Evolutionary conservation across 2,888 invertebrate genomes (phyloP).

Genomic region (Megamerina dolium): DNA sequence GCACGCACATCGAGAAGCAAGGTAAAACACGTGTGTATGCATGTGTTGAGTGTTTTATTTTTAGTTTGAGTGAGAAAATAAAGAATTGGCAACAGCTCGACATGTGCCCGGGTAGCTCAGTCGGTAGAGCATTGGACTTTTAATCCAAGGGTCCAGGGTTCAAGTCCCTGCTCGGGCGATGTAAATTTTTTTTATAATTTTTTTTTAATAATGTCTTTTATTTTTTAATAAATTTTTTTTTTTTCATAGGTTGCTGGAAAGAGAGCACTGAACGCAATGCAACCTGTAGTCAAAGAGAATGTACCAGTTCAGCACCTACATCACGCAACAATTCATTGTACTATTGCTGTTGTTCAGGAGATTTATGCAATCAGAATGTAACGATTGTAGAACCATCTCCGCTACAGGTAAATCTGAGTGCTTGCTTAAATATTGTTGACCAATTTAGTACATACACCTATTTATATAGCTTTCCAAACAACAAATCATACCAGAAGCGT

Average conservation of each 20-base stretch:
- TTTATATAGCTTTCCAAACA: conserved; percentile 27
- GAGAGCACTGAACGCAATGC: conserved; percentile 51
- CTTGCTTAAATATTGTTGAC: no score
- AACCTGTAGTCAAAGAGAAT: conserved; percentile 53
- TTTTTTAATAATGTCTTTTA: not conserved
- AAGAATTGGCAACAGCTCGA: not conserved
- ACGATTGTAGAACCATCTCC: conserved; percentile 40
- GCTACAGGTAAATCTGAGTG: conserved; percentile 32
- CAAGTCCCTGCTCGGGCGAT: conserved; percentile 27
- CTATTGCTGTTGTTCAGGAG: conserved; percentile 76
- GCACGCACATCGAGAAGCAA: conserved; percentile 35
- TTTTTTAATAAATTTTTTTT: not conserved
- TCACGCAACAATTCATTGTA: conserved; percentile 51
- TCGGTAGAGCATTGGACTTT: conserved; percentile 51
- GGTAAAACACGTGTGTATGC: conserved; percentile 20
- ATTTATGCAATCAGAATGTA: conserved; percentile 64
- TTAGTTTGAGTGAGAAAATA: not conserved
- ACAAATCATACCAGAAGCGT: conserved; percentile 20
- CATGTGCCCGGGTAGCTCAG: conserved; percentile 49
- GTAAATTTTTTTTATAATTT: not conserved
- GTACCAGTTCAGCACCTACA: conserved; percentile 55
- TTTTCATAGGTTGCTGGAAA: conserved; percentile 54
- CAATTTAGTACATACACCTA: no score
- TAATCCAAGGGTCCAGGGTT: conserved; percentile 52
- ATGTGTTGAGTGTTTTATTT: not conserved